These are phyloP conservation scores for Sebastes flavidus DNA, from an alignment of 2,797 vertebrate species.

Conservation along the genomic window DNA sequence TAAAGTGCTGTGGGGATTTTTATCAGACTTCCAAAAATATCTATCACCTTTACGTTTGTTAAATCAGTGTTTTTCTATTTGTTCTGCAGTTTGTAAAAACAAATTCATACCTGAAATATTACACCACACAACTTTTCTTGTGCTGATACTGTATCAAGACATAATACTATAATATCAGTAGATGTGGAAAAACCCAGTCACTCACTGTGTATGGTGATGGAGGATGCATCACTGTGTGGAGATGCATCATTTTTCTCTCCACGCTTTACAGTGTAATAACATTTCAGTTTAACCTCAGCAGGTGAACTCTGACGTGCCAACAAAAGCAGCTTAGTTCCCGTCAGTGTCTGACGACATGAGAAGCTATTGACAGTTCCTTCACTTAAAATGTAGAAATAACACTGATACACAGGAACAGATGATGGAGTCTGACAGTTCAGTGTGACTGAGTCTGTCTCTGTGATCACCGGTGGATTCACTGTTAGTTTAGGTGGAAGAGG, in stretches of 20 bases:
- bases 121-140: neutral
- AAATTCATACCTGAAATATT: neutral
- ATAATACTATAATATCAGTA: neutral
- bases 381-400: constrained; percentile 25
- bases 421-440: constrained; percentile 22
- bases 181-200: neutral
- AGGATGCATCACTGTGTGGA: neutral
- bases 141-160: fast-evolving
- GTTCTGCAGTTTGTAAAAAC: neutral
- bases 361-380: fast-evolving
- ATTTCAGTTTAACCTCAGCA: constrained; percentile 15
- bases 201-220: constrained; percentile 27
- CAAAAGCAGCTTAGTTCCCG: constrained; percentile 26
- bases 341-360: constrained; percentile 15
- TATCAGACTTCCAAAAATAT: neutral
- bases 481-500: neutral
- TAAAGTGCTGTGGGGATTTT: too few relatives aligned
- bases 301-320: neutral
- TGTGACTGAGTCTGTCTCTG: constrained; percentile 32
- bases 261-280: constrained; percentile 1
- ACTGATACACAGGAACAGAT: neutral
- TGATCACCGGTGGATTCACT: neutral
- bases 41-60: neutral
- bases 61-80: neutral
- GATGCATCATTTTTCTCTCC: neutral